phyloP scores from a whole-genome alignment of 1,140 invertebrate species.

The Papilio helenus region DNA sequence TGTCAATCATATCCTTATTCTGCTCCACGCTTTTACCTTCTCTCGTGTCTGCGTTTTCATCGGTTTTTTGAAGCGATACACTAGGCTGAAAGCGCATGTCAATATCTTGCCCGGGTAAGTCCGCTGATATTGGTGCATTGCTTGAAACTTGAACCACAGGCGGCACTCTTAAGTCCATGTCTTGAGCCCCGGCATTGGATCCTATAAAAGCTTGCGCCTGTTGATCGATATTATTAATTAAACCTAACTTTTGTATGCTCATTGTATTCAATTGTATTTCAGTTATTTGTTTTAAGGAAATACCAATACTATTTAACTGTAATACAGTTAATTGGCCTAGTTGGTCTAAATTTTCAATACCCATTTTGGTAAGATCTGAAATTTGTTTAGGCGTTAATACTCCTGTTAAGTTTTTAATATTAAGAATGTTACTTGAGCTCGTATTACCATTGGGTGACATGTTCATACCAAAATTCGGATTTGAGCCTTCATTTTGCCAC shows the following conservation, averaged over 20 bases:
- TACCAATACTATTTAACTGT: constrained; percentile 84
- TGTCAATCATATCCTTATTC: constrained; percentile 79
- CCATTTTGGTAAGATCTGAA: constrained; percentile 83
- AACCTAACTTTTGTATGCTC: constrained; percentile 82
- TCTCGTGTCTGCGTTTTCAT: constrained; percentile 53
- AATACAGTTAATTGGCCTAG: constrained; percentile 83
- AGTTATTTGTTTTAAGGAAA: constrained; percentile 83
- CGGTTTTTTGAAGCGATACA: constrained; percentile 47
- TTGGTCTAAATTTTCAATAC: constrained; percentile 84
- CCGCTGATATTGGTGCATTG: constrained; percentile 54
- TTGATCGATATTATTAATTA: constrained; percentile 73
- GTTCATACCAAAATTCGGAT: constrained; percentile 74
- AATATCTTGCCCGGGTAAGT: constrained; percentile 77
- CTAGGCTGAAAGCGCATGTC: constrained; percentile 82
- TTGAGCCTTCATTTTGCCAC: constrained; percentile 82
- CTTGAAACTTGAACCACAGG: constrained; percentile 61
- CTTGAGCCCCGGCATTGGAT: constrained; percentile 58
- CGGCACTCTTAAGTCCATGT: constrained; percentile 79
- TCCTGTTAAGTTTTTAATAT: constrained; percentile 83
- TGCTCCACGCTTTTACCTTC: constrained; percentile 54
- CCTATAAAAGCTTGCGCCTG: constrained; percentile 57
- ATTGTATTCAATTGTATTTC: constrained; percentile 85
- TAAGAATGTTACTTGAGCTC: constrained; percentile 72
- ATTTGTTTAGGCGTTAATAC: constrained; percentile 83
- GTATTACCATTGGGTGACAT: constrained; percentile 60